Evolutionary conservation across 2,113 vertebrate species (phyloP).

Genomic region (Megaptera novaeangliae): DNA sequence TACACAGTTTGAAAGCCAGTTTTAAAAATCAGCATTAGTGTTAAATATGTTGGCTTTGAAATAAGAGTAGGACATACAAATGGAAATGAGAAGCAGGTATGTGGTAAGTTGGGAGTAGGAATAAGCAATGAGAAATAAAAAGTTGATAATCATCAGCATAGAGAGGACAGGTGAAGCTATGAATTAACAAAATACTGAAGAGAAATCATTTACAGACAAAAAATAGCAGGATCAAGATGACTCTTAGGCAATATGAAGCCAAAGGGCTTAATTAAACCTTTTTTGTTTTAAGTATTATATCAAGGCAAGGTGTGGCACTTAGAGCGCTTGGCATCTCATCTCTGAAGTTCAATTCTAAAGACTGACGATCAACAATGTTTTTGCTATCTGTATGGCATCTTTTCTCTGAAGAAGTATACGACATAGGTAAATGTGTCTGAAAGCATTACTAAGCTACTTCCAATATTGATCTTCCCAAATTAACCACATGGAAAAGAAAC

Average conservation of each 20-base stretch:
- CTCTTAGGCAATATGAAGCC: not conserved
- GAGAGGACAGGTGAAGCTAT: not conserved
- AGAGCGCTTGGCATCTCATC: not conserved
- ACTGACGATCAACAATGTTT: not conserved
- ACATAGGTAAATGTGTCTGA: too few species aligned
- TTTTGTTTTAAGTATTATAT: not conserved
- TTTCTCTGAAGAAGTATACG: not conserved
- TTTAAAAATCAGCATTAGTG: not conserved
- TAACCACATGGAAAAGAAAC: not conserved
- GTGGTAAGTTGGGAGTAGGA: not conserved
- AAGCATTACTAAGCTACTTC: not conserved
- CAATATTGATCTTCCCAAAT: slow-evolving; percentile 22
- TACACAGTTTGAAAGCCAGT: not conserved
- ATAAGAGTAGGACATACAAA: not conserved
- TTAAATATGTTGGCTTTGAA: not conserved
- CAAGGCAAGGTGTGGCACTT: not conserved
- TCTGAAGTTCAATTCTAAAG: slow-evolving; percentile 19
- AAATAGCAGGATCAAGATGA: not conserved
- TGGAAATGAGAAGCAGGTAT: slow-evolving; percentile 2
- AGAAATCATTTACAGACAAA: not conserved
- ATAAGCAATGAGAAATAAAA: slow-evolving; percentile 12
- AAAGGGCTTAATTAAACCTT: not conserved
- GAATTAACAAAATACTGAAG: not conserved
- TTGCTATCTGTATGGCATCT: not conserved
- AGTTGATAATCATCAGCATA: not conserved